Evolutionary conservation across 2,797 vertebrate species (phyloP), one percentile per base, ranked within the genome.

Genomic region (Tapera naevia): DNA sequence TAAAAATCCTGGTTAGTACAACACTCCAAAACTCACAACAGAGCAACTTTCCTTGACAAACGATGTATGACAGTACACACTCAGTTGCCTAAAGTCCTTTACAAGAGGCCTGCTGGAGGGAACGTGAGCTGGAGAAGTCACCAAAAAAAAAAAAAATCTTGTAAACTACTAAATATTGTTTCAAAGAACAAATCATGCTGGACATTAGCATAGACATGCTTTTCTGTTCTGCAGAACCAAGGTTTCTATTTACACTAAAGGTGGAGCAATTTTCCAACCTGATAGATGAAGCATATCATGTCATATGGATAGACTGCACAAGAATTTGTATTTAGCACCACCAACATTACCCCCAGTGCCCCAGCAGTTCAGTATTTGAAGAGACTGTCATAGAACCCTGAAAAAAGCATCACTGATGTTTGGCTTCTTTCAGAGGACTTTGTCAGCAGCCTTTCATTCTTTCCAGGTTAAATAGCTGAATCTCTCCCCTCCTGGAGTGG

Each of bases 81-180:
- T 5, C 25, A 10, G 9, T 18, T 74, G 25, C 54, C n/a, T 9
- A 51, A 69, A 45, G 3, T 7, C 35, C 35, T 60, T 58, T 56
- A 53, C 66, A 39, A 32, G 57, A 43, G 39, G 11, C 15, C 22
- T 54, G 66, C 57, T 57, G 13, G 22, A 56, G 10, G 24, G 7
- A 58, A 57, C 0, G 0, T 2, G 21, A 72, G 10, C 25, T 53
- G 11, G 19, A 64, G 16, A 54, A 48, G 23, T 35, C 35, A 58
- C 45, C 32, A 32, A 71, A 64, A 3, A 30, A 21, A 32, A 71
- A 64, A 3, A 30, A 21, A 12, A 10, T 19, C 23, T 25, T 23
- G 5, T 58, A 27, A 82, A 23, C 15, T 33, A 18, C 10, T 25
- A 54, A 75, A 48, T n/a, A 39, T 15, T 14, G 4, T 23, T 65